phyloP scores from a whole-genome alignment of 2,113 vertebrate species.

The Eonycteris spelaea region DNA sequence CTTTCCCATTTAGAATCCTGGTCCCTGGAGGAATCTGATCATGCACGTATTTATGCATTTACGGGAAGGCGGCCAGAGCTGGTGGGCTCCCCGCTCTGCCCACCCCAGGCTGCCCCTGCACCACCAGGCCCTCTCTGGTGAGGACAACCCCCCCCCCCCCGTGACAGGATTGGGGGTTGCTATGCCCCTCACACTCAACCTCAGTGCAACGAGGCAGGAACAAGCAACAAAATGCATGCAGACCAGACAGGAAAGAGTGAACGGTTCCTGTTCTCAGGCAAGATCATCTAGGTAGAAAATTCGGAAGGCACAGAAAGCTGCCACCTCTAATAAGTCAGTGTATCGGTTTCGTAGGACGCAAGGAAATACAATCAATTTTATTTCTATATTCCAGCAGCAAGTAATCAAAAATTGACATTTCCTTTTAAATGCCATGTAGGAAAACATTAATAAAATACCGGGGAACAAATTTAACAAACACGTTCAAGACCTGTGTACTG shows the following conservation, averaged over 20 bases:
- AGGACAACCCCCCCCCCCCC: rapidly evolving
- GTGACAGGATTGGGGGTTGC: no score
- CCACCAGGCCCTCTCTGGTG: rapidly evolving
- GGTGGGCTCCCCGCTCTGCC: background rate
- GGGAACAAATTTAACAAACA: background rate
- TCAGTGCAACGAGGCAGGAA: background rate
- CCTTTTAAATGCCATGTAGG: background rate
- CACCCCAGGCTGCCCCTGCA: background rate
- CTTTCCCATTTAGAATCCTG: background rate
- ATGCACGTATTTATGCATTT: rapidly evolving
- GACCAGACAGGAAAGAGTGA: background rate
- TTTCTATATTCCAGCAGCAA: no score
- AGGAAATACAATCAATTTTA: background rate
- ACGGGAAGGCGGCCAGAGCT: background rate
- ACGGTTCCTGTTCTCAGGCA: rapidly evolving
- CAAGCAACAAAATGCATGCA: rapidly evolving
- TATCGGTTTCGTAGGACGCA: rapidly evolving
- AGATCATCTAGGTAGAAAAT: background rate
- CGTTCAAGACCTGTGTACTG: background rate
- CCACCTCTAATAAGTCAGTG: background rate
- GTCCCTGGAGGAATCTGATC: background rate
- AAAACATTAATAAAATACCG: background rate
- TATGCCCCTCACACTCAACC: rapidly evolving
- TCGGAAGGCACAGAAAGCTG: background rate
- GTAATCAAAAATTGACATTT: background rate